Evolutionary conservation across 2,888 invertebrate genomes (phyloP).

Genomic region (Biston betularia): DNA sequence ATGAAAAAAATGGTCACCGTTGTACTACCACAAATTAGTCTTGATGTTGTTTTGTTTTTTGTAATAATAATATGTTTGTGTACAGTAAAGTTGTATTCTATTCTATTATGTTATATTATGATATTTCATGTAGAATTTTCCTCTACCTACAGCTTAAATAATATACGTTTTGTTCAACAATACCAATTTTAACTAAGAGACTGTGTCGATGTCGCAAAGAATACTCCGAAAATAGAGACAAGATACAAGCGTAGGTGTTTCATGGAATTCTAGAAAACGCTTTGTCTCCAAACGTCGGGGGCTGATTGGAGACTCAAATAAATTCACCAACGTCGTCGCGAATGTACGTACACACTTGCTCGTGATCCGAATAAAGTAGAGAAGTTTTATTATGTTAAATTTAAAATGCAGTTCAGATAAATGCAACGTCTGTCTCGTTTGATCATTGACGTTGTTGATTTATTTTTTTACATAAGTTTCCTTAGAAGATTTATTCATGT

Average conservation of each 20-base stretch:
- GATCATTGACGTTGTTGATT: background rate
- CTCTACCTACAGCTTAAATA: background rate
- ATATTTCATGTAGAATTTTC: background rate
- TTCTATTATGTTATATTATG: too few relatives aligned
- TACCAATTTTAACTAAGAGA: conserved; percentile 7
- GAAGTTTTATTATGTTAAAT: conserved; percentile 29
- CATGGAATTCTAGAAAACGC: conserved; percentile 61
- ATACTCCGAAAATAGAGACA: conserved; percentile 35
- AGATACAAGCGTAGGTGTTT: conserved; percentile 44
- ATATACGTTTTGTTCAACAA: background rate
- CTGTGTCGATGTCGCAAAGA: conserved; percentile 8
- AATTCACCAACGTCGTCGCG: conserved; percentile 61
- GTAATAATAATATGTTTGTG: too few relatives aligned
- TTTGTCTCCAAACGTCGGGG: conserved; percentile 67
- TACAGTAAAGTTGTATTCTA: too few relatives aligned
- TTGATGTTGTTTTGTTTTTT: too few relatives aligned
- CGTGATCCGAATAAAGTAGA: conserved; percentile 57
- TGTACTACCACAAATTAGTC: too few relatives aligned
- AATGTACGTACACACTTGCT: conserved; percentile 51
- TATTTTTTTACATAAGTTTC: background rate
- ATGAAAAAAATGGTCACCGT: too few relatives aligned
- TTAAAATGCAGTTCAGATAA: conserved; percentile 24
- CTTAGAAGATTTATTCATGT: too few relatives aligned
- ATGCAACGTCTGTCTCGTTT: conserved; percentile 11
- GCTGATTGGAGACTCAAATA: conserved; percentile 81